Percentiles rank a stretch among this genome's conserved stretches.
Conservation (phyloP, 2,113 vertebrate species). For the Trematomus loennbergii region DNA sequence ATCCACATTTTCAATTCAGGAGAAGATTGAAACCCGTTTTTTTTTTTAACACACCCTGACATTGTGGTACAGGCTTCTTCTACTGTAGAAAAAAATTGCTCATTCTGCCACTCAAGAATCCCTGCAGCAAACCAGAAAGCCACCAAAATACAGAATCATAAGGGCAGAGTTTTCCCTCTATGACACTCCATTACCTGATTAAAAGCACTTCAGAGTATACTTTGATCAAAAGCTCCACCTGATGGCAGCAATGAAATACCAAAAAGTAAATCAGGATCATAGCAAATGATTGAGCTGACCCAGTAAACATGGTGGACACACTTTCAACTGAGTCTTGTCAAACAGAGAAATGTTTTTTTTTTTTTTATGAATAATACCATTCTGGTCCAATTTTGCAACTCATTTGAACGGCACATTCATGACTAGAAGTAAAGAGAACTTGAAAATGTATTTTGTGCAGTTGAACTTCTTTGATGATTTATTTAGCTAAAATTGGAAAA, state of each 20-base stretch:
- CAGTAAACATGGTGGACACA: neutral
- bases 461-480: no score
- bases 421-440: no score
- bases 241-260: neutral
- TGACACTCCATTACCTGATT: no score
- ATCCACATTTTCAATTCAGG: neutral
- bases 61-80: neutral
- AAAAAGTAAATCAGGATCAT: neutral
- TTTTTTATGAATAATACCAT: neutral
- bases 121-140: neutral
- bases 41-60: neutral
- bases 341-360: neutral
- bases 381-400: neutral
- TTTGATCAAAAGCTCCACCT: neutral
- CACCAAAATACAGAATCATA: neutral
- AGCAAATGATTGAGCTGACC: neutral
- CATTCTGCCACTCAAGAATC: neutral
- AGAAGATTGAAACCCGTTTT: neutral
- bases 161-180: neutral
- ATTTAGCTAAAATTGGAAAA: no score
- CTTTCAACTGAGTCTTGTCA: neutral
- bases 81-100: neutral
- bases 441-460: no score
- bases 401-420: no score
- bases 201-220: no score